Evolutionary conservation across 2,113 vertebrate genomes (phyloP).

Genomic region (Varanus salvator): DNA sequence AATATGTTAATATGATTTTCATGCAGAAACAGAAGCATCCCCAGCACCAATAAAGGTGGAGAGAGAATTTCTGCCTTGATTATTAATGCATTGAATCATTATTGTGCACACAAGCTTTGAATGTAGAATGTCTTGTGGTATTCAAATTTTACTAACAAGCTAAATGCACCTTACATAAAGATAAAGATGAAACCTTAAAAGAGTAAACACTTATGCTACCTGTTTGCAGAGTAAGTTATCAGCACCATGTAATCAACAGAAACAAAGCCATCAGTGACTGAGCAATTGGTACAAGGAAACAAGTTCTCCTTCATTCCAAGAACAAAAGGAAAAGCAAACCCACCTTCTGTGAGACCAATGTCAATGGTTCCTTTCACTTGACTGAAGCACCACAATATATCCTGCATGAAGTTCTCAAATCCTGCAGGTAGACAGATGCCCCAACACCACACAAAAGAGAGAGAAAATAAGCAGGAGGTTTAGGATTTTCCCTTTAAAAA

Average conservation of each 20-base stretch:
- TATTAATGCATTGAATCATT: constrained; percentile 28
- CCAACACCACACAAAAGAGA: constrained; percentile 19
- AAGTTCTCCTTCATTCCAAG: not conserved
- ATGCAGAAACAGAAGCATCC: constrained; percentile 2
- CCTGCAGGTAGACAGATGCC: constrained; percentile 65
- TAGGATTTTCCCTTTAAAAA: not conserved
- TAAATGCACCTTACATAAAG: not conserved
- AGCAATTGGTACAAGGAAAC: not conserved
- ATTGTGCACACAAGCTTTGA: constrained; percentile 39
- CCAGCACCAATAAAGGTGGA: not conserved
- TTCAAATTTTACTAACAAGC: constrained; percentile 15
- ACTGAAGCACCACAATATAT: constrained; percentile 79
- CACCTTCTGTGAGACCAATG: constrained; percentile 76
- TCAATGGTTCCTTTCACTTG: constrained; percentile 78
- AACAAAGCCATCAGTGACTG: not conserved
- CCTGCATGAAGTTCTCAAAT: constrained; percentile 75
- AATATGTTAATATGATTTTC: not conserved
- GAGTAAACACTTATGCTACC: not conserved
- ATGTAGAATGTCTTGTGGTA: not conserved
- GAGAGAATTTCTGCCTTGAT: not conserved
- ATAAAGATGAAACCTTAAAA: constrained; percentile 11
- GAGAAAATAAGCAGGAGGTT: not conserved
- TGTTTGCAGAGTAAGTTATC: constrained; percentile 13
- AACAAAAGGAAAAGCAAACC: constrained; percentile 53
- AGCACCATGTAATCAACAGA: fast-evolving